Percentiles rank a stretch among this genome's conserved stretches.
These are phyloP conservation scores for Nothocercus nigrocapillus DNA, from an alignment of 2,113 vertebrate genomes.

Conservation along the genomic window DNA sequence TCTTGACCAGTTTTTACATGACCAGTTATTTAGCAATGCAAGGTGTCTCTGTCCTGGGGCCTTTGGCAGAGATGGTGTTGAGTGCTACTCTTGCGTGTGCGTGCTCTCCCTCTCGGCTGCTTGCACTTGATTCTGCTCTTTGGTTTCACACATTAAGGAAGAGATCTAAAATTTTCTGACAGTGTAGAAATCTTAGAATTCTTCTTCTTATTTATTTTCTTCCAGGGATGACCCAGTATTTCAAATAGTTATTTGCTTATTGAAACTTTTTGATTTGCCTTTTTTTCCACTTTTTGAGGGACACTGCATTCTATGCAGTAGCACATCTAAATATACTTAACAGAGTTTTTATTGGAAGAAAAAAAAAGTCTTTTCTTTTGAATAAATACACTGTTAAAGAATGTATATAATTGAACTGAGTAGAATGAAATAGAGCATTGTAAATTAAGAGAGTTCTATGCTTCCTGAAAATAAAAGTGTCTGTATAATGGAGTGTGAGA, in stretches of 20 bases:
- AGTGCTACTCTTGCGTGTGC: not conserved
- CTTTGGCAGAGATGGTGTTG: not conserved
- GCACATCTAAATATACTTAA: not conserved
- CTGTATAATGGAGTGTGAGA: not conserved
- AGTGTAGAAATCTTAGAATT: not conserved
- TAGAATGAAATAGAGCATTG: not conserved
- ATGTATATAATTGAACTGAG: not conserved
- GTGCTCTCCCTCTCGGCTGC: not conserved
- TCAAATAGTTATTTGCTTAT: not conserved
- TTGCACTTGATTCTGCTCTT: not conserved
- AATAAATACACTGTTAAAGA: not conserved
- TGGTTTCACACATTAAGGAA: not conserved
- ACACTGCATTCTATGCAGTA: not conserved
- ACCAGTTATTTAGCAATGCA: not conserved
- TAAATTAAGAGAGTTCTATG: not conserved
- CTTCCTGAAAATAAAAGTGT: not conserved
- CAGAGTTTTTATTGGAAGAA: not conserved
- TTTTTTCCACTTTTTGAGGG: not conserved
- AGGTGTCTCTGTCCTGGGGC: not conserved
- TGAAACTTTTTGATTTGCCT: not conserved
- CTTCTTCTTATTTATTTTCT: not conserved
- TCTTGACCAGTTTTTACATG: no score
- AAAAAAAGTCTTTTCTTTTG: not conserved
- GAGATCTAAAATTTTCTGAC: not conserved
- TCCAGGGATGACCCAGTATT: not conserved